These are phyloP conservation scores for Drosophila nigritarsus DNA, from an alignment of 2,888 invertebrate genomes.

Conservation along the genomic window DNA sequence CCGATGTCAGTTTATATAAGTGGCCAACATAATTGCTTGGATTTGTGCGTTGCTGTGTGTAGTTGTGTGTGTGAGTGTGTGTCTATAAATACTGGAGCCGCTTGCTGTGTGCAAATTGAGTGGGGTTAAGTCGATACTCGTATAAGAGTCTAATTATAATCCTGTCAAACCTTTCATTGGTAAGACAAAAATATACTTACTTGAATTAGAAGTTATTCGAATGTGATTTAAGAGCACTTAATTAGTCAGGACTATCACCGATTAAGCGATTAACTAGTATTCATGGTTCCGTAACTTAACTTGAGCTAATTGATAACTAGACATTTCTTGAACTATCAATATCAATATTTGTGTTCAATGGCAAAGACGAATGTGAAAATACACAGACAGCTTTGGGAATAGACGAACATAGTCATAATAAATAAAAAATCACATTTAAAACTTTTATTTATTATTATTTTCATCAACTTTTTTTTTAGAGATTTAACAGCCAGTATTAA, in stretches of 20 bases:
- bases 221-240: neutral
- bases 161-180: conserved; percentile 16
- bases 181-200: conserved; percentile 1
- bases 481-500: neutral
- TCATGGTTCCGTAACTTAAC: neutral
- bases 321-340: neutral
- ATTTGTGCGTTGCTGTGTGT: conserved; percentile 14
- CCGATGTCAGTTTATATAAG: conserved; percentile 50
- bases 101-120: conserved; percentile 9
- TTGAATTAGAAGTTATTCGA: conserved; percentile 12
- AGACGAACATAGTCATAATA: neutral
- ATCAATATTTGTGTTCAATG: neutral
- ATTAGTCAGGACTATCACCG: neutral
- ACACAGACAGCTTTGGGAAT: neutral
- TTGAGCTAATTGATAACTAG: neutral
- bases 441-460: too few species aligned
- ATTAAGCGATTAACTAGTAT: neutral
- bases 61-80: conserved; percentile 5
- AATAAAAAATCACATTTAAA: neutral
- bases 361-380: neutral
- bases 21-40: conserved; percentile 50
- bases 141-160: conserved; percentile 44
- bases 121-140: conserved; percentile 5
- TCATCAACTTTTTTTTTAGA: too few species aligned
- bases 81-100: conserved; percentile 19